These are phyloP conservation scores for Cygnus olor DNA, from an alignment of 2,797 vertebrate species.

Conservation along the genomic window DNA sequence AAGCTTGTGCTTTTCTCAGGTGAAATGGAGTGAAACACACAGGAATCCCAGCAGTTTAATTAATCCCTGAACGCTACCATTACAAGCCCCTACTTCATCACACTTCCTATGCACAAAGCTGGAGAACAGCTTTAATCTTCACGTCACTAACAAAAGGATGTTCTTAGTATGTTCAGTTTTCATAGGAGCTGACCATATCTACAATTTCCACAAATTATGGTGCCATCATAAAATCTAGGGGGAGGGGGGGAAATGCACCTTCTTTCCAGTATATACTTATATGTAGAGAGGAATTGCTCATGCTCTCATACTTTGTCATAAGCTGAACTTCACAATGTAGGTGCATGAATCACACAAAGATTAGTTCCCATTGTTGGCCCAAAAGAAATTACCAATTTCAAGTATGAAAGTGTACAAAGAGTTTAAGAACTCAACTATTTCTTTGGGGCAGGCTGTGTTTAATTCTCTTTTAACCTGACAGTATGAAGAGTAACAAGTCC, in stretches of 20 bases:
- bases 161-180: background rate
- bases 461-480: background rate
- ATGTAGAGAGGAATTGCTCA: background rate
- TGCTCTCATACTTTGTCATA: background rate
- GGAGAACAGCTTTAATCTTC: background rate
- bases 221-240: background rate
- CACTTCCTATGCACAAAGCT: background rate
- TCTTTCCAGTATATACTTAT: background rate
- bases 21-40: background rate
- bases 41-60: background rate
- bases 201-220: background rate
- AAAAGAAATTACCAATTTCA: background rate
- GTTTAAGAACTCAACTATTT: background rate
- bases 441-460: background rate
- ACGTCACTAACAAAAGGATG: background rate
- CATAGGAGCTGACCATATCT: background rate
- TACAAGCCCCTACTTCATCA: background rate
- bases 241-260: accelerated
- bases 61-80: background rate
- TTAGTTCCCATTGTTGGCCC: background rate
- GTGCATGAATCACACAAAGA: background rate
- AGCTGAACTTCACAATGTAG: background rate
- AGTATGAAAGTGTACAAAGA: background rate
- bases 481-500: background rate
- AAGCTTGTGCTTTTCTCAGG: background rate